These are phyloP conservation scores for Amniataba percoides DNA, from an alignment of 2,797 vertebrate genomes.

Conservation along the genomic window DNA sequence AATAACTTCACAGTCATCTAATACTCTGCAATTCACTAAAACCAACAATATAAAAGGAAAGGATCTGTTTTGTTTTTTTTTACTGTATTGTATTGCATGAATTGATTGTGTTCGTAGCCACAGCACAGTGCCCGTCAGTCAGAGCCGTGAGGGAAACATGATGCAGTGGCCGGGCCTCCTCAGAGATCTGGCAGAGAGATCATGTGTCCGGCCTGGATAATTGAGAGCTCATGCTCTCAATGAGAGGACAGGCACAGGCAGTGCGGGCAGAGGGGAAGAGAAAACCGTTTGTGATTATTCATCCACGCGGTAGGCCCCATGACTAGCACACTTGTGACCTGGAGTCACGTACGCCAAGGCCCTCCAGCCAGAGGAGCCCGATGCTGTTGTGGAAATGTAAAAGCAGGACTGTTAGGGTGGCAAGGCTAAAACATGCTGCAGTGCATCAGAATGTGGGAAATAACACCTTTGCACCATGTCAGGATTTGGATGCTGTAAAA, in stretches of 20 bases:
- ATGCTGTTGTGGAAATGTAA: constrained; percentile 6
- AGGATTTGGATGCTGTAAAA: not conserved
- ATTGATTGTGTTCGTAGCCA: constrained; percentile 53
- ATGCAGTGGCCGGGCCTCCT: constrained; percentile 52
- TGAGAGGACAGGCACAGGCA: constrained; percentile 33
- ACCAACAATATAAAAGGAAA: constrained; percentile 29
- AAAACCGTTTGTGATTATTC: constrained; percentile 61
- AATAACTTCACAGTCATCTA: constrained; percentile 31
- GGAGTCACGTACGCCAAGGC: constrained; percentile 28
- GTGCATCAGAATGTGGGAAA: not conserved
- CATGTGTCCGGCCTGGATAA: constrained; percentile 68
- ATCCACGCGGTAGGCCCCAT: constrained; percentile 56
- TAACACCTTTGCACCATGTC: not conserved
- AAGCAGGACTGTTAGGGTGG: constrained; percentile 2
- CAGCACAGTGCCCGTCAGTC: not conserved
- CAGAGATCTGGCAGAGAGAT: constrained; percentile 52
- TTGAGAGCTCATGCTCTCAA: constrained; percentile 68
- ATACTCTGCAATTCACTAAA: constrained; percentile 50
- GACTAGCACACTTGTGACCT: constrained; percentile 70
- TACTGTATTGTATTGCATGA: constrained; percentile 43
- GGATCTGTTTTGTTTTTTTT: constrained; percentile 5
- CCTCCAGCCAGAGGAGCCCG: constrained; percentile 22
- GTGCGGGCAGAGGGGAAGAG: not conserved
- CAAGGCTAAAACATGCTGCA: constrained; percentile 1
- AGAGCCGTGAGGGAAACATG: constrained; percentile 45